Evolutionary conservation across 2,113 vertebrate genomes (phyloP), one percentile per base, ranked within the genome.

Genomic region (Chaetorhynchus papuensis): DNA sequence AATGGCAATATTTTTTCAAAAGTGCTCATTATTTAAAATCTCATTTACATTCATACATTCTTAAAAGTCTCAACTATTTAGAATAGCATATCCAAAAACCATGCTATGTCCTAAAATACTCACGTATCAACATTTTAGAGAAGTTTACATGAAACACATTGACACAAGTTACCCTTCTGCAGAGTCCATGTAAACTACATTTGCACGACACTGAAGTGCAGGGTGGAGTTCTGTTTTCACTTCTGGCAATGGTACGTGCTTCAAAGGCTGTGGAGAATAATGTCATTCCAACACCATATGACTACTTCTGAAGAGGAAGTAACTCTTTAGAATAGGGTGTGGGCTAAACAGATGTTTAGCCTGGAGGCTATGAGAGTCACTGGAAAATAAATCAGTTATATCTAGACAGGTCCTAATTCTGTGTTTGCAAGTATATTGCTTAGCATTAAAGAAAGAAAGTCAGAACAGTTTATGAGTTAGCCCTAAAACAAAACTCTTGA

Each of bases 281-380:
- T 37, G 42, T 70, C 69, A 84, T 22, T 79, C 86, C 72, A 82
- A 63, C n/a, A 50, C 45, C 80, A 65, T n/a, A 61, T n/a, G 77
- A 18, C 52, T 83, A 35, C 41, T 88, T 70, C 92, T 91, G 93
- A 91, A 87, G 59, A 88, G 91, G 94, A 97, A 91, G 70, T 76
- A 88, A 79, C 66, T 87, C 75, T 27, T 90, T 35, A 74, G 30
- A 92, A 84, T 1, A 93, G 60, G 87, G 83, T 76, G 84, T 88
- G 74, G 35, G 61, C 69, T 76, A 39, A 77, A 68, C 84, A 97
- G 83, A 87, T 95, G 89, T 95, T 97, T 93, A 93, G 69, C 86
- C 90, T 83, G 41, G n/a, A 95, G 71, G 60, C 20, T 72, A 6
- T 26, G 37, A 75, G 27, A 86, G 44, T 70, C 72, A 16, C n/a